Evolutionary conservation across 2,797 vertebrate species (phyloP).

Genomic region (Discoglossus pictus): DNA sequence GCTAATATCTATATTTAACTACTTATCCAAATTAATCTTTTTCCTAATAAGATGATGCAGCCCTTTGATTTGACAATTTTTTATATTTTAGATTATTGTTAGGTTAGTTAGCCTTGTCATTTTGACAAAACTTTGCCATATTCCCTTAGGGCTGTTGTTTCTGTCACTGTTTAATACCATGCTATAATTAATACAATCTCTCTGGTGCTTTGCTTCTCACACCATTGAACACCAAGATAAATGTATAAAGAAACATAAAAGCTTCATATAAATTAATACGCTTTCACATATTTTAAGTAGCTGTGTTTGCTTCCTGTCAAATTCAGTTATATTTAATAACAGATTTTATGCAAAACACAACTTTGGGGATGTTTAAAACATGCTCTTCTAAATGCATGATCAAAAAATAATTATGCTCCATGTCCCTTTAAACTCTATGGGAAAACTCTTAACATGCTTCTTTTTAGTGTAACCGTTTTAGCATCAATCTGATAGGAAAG

Average conservation of each 20-base stretch:
- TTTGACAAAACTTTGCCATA: slow-evolving; percentile 17
- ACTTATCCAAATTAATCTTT: no score
- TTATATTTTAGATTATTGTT: slow-evolving; percentile 38
- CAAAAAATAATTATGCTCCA: no score
- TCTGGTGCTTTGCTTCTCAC: slow-evolving; percentile 1
- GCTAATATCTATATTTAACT: no score
- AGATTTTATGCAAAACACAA: no score
- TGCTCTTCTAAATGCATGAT: no score
- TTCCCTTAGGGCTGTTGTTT: slow-evolving; percentile 30
- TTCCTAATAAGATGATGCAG: no score
- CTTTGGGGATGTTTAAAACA: no score
- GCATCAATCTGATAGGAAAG: no score
- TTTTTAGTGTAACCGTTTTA: no score
- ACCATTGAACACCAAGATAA: slow-evolving; percentile 3
- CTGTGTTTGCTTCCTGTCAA: background rate
- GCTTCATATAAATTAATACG: background rate
- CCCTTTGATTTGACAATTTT: no score
- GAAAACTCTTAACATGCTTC: no score
- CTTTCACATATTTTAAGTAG: background rate
- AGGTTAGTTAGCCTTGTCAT: slow-evolving; percentile 33
- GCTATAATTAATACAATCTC: slow-evolving; percentile 35
- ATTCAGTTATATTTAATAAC: background rate
- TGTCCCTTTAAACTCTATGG: no score
- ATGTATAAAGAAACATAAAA: slow-evolving; percentile 19
- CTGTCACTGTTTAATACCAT: slow-evolving; percentile 29